Percentiles rank a stretch among this genome's conserved stretches.
Conservation (phyloP, 2,113 vertebrate genomes). For the Phalacrocorax aristotelis region DNA sequence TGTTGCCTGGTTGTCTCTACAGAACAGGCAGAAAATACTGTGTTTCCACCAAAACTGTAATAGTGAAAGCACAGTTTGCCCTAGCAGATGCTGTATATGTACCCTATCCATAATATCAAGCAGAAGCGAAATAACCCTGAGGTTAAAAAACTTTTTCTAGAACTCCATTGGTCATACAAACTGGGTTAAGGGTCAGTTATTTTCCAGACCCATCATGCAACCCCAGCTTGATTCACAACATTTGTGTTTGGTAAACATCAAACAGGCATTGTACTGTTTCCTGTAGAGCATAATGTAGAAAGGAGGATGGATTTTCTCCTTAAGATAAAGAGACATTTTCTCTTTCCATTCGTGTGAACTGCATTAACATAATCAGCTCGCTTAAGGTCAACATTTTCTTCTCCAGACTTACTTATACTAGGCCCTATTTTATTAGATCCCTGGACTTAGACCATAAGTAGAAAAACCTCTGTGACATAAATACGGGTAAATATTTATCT, state of each 20-base stretch:
- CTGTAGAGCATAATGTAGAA: neutral
- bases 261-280: neutral
- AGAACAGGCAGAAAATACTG: neutral
- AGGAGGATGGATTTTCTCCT: neutral
- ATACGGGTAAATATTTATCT: slow-evolving; percentile 33
- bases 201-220: neutral
- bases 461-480: neutral
- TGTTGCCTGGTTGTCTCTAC: neutral
- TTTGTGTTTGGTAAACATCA: neutral
- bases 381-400: neutral
- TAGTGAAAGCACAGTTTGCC: neutral
- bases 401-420: neutral
- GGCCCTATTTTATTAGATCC: neutral
- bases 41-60: neutral
- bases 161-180: neutral
- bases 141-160: neutral
- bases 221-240: neutral
- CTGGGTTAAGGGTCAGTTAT: neutral
- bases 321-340: neutral
- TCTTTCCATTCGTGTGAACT: neutral
- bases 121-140: neutral
- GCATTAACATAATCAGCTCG: neutral
- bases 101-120: neutral
- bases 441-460: neutral
- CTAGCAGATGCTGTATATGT: neutral